Percentiles rank a stretch among this genome's conserved stretches.
These are phyloP conservation scores for Rousettus madagascariensis DNA, from an alignment of 2,797 vertebrate species.

Conservation along the genomic window DNA sequence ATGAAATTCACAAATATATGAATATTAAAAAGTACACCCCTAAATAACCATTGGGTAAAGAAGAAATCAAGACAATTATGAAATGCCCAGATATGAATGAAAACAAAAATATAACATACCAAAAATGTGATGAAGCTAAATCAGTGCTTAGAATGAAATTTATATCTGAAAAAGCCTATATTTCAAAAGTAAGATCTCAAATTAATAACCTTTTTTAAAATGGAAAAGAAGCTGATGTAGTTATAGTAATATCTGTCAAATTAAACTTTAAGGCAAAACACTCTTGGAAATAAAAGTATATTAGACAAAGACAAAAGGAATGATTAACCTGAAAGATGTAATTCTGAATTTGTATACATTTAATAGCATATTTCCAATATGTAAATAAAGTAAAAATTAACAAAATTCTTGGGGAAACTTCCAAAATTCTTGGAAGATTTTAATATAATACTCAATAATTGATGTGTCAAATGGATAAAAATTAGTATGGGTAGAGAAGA, in stretches of 20 bases:
- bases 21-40: not conserved
- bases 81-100: not conserved
- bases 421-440: not conserved
- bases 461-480: not conserved
- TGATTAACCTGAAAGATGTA: not conserved
- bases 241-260: not conserved
- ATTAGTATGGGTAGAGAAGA: not conserved
- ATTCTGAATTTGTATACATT: not conserved
- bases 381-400: not conserved
- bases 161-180: not conserved
- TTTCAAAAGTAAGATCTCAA: not conserved
- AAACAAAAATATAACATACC: not conserved
- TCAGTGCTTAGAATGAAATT: not conserved
- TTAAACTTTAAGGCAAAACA: slow-evolving; percentile 4
- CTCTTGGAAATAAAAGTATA: not conserved
- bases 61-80: not conserved
- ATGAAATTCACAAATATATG: not conserved
- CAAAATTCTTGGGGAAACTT: not conserved
- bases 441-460: not conserved
- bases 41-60: not conserved
- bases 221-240: not conserved
- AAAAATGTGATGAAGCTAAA: not conserved
- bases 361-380: not conserved
- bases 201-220: not conserved
- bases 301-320: not conserved